Evolutionary conservation across 1,140 invertebrate genomes (phyloP), one percentile per base, ranked within the genome.

Genomic region (Samia ricini): DNA sequence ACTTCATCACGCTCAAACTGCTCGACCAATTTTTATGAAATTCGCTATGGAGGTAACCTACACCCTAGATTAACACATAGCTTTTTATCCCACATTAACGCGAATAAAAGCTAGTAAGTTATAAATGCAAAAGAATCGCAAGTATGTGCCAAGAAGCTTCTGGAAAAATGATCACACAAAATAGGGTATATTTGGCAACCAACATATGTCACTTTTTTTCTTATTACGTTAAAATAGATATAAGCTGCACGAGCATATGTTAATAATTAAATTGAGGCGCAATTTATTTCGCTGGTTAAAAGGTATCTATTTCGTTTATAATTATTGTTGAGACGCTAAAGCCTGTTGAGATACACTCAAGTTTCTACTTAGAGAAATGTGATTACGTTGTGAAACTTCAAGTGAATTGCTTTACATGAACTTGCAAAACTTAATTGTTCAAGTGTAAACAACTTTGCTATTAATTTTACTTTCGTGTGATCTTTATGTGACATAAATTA

Each of bases 351-450:
- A 66, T 61, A 67, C 62, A 51, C 50, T 60, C 33, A 80, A 76
- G 57, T 80, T 80, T 73, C 60, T 68, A 69, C 73, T 71, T 66
- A 24, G 63, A 71, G 64, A 71, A 81, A 85, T 75, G 75, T 80
- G 75, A 85, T 83, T 83, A 85, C 78, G 69, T 79, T 71, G 65
- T 57, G 61, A 80, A n/a, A 82, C 72, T 81, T 77, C 81, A 80
- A 79, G 80, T 77, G 78, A 81, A 85, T 80, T 77, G 75, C 74
- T 77, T 72, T 72, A 79, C 77, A 76, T 72, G 75, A 80, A 81
- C 73, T 81, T 68, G 57, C 59, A 54, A 73, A 83, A 81, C 73
- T 77, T 71, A 72, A 74, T 83, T 79, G 77, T 83, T 85, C 70
- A 74, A 80, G 74, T 77, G 71, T 81, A 78, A 81, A 78, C 70